Evolutionary conservation across 2,113 vertebrate species (phyloP).

Genomic region (Origma solitaria): DNA sequence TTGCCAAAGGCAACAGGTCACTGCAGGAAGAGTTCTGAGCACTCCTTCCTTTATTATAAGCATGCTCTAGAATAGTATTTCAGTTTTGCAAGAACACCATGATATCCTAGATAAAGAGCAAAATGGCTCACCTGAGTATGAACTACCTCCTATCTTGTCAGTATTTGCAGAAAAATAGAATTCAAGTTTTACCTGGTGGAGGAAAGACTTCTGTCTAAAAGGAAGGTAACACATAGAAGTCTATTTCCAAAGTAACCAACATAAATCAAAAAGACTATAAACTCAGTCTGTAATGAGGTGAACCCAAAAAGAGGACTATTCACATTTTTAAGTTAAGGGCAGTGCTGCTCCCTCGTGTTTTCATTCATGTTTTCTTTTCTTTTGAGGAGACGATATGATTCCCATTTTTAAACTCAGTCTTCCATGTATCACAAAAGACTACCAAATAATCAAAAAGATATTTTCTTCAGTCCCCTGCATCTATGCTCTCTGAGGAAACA

Average conservation of each 20-base stretch:
- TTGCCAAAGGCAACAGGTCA: background rate
- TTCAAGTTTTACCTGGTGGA: background rate
- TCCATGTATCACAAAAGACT: background rate
- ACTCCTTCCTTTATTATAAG: background rate
- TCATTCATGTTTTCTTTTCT: background rate
- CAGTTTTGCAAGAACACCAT: background rate
- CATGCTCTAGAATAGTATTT: background rate
- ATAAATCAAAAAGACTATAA: background rate
- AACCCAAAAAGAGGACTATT: background rate
- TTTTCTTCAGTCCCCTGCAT: background rate
- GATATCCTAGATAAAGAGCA: background rate
- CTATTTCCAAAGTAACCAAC: background rate
- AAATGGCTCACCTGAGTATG: background rate
- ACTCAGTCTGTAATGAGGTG: background rate
- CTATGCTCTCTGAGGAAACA: background rate
- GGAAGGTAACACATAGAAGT: background rate
- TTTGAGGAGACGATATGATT: background rate
- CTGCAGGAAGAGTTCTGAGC: background rate
- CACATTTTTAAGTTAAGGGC: background rate
- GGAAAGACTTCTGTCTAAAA: background rate
- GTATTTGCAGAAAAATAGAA: background rate
- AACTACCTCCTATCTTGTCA: background rate
- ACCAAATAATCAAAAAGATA: background rate
- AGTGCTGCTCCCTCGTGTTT: background rate
- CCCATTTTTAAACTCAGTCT: background rate